Conservation (phyloP, 2,113 vertebrate genomes). For the Malaclemys terrapin region DNA sequence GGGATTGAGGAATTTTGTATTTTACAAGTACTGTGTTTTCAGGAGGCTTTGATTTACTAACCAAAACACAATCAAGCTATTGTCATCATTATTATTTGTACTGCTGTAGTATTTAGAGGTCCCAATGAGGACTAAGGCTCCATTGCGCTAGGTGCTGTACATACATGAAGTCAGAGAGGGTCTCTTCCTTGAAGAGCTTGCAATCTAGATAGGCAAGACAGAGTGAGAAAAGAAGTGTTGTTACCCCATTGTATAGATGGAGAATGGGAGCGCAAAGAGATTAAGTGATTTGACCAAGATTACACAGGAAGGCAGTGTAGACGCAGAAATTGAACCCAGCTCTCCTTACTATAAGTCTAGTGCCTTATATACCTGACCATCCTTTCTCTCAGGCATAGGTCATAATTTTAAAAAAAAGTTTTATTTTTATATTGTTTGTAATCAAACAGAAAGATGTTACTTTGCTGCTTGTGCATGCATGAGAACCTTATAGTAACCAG, state of each 20-base stretch:
- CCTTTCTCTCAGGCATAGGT: background rate
- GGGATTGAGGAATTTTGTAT: background rate
- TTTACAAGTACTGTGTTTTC: background rate
- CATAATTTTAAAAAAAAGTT: background rate
- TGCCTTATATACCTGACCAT: background rate
- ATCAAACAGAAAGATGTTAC: background rate
- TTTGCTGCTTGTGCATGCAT: background rate
- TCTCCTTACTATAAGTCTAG: background rate
- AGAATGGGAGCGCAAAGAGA: background rate
- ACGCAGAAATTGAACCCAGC: background rate
- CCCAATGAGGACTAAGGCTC: background rate
- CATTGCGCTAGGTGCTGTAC: background rate
- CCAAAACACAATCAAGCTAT: background rate
- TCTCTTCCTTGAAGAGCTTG: background rate
- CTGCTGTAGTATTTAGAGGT: background rate
- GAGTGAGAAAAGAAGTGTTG: background rate
- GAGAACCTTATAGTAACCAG: too few relatives aligned
- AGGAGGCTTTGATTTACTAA: background rate
- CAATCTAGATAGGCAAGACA: background rate
- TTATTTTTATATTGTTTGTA: background rate
- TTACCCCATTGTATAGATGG: background rate
- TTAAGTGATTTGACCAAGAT: background rate
- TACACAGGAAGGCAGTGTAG: background rate
- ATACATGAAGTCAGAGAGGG: too few relatives aligned
- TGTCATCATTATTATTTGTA: background rate